phyloP scores from a whole-genome alignment of 2,797 vertebrate species.

The Martes flavigula region DNA sequence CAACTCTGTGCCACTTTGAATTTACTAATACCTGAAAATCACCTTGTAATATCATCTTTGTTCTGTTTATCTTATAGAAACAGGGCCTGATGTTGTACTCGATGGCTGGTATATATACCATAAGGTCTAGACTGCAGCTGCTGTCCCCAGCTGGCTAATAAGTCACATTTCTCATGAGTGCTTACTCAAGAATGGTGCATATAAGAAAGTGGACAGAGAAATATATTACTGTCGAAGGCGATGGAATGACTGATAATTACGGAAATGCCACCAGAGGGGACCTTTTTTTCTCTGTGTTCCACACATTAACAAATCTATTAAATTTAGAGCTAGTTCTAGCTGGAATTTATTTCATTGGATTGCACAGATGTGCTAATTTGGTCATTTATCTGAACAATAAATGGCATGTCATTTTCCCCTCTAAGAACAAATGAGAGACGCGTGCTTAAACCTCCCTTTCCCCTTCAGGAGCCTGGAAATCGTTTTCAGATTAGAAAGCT shows the following conservation, averaged over 20 bases:
- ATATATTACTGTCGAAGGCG: not conserved
- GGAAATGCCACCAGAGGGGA: not conserved
- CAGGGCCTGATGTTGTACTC: not conserved
- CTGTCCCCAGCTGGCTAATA: not conserved
- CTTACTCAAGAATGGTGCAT: not conserved
- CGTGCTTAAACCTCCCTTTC: not conserved
- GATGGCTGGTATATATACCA: not conserved
- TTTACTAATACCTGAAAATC: not conserved
- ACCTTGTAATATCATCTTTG: not conserved
- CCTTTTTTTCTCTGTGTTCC: constrained; percentile 13
- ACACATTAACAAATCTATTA: constrained; percentile 23
- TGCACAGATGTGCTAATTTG: constrained; percentile 45
- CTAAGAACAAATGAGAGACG: constrained; percentile 2
- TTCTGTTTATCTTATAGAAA: not conserved
- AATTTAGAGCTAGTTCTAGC: constrained; percentile 41
- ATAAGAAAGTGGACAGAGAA: not conserved
- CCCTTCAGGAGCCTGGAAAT: not conserved
- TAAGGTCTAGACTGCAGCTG: not conserved
- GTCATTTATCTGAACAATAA: constrained; percentile 60
- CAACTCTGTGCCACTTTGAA: not conserved
- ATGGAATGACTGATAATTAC: constrained; percentile 34
- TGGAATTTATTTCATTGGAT: constrained; percentile 51
- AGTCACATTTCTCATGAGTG: not conserved
- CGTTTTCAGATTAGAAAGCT: not conserved
- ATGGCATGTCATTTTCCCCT: not conserved